Base-by-base conservation (phyloP, 2,113 vertebrate genomes). In the Thalassarche chlororhynchos region DNA sequence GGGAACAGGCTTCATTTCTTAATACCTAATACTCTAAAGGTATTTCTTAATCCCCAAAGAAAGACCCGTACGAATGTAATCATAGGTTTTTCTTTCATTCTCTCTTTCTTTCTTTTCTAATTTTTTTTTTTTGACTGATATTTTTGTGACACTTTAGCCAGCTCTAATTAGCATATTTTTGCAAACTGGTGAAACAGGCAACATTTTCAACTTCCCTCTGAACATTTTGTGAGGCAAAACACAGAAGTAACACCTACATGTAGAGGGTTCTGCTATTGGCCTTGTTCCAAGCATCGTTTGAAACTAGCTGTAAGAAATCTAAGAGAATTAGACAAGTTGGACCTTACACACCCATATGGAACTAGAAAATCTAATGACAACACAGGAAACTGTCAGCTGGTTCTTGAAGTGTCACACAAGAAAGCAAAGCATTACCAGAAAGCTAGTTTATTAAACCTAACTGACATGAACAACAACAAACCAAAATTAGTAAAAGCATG, bases 171-270 rank as follows among this genome's bases (percentile, higher is more conserved):
- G 2, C 70, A 52, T 95, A 79, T 93, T 96, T 94, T 91, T 90
- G 55, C 70, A 93, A 92, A 80, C 42, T 89, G 40, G 46, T 92
- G 70, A 94, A 91, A 83, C 19, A 76, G 49, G 25, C 82, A 96
- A 79, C 75, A 84, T 74, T 96, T 93, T 86, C 51, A 94, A 66
- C 28, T 82, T 95, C 52, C 18, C 8, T 93, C 29, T 77, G 64
- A 96, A 94, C 34, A 81, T 92, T 94, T 95, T 92, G 85, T 81
- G 71, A 97, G 76, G 79, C 75, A 97, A 95, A 97, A 95, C 92
- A 97, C 79, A 92, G 83, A 95, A 95, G 69, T 92, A 95, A 86
- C 51, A 84, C 79, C 55, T 97, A 74, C 34, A 75, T 47, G 28
- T n/a, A 68, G 38, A 57, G 47, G 61, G 32, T 90, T 94, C 80